Conservation (phyloP, 1,140 invertebrate species). For the Pararge aegeria region DNA sequence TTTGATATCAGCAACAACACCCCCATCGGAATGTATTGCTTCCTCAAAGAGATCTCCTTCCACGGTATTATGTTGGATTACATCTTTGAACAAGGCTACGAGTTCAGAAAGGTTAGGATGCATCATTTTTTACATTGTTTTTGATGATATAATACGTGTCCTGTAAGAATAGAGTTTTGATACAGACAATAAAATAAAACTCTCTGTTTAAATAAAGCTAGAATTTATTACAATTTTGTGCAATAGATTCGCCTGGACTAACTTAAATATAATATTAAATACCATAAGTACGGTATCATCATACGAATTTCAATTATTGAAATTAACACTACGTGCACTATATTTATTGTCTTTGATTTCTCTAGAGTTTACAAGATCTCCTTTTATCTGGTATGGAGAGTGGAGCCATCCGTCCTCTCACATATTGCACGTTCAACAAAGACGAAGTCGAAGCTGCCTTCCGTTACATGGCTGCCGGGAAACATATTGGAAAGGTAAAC, state of each 20-base stretch:
- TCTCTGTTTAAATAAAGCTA: no score
- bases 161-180: no score
- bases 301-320: no score
- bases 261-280: no score
- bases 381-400: slow-evolving; percentile 83
- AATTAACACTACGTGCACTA: no score
- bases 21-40: slow-evolving; percentile 85
- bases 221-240: no score
- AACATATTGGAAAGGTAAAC: slow-evolving; percentile 92
- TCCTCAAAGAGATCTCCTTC: slow-evolving; percentile 91
- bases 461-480: slow-evolving; percentile 89
- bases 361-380: slow-evolving; percentile 70
- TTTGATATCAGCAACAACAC: slow-evolving; percentile 86
- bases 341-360: neutral
- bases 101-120: slow-evolving; percentile 58
- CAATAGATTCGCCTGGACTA: no score
- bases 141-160: neutral
- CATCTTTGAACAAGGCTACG: slow-evolving; percentile 77
- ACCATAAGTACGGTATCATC: no score
- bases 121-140: neutral
- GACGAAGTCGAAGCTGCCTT: slow-evolving; percentile 85
- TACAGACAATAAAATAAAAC: no score
- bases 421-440: slow-evolving; percentile 81
- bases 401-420: slow-evolving; percentile 84
- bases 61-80: slow-evolving; percentile 93